These are phyloP conservation scores for Linnaemya tessellans DNA, from an alignment of 2,888 invertebrate species.

Conservation along the genomic window DNA sequence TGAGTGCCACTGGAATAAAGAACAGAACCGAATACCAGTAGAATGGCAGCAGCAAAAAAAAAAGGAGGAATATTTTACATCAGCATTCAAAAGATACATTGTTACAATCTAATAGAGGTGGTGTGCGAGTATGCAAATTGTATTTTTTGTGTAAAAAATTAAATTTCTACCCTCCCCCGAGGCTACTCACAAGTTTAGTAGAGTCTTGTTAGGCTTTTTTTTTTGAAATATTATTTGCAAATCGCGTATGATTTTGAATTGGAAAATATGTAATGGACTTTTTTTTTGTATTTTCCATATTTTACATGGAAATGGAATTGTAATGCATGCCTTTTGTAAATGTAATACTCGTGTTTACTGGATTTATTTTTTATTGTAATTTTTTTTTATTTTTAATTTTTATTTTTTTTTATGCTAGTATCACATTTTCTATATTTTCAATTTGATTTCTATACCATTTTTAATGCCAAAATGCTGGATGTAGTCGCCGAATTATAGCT, in stretches of 20 bases:
- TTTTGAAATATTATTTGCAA: slow-evolving; percentile 9
- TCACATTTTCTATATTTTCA: slow-evolving; percentile 3
- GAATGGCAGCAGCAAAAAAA: slow-evolving; percentile 40
- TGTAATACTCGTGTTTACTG: slow-evolving; percentile 67
- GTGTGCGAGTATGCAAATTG: slow-evolving; percentile 14
- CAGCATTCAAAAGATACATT: slow-evolving; percentile 30
- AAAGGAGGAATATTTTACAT: slow-evolving; percentile 52
- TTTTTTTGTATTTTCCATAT: slow-evolving; percentile 45
- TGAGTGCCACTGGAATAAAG: slow-evolving; percentile 64
- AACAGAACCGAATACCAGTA: slow-evolving; percentile 5
- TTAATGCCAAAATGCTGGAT: neutral
- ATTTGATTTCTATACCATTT: slow-evolving; percentile 17
- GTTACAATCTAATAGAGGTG: slow-evolving; percentile 20
- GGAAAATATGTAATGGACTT: slow-evolving; percentile 39
- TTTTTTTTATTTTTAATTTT: slow-evolving; percentile 11
- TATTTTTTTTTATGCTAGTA: slow-evolving; percentile 7
- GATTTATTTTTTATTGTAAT: slow-evolving; percentile 2
- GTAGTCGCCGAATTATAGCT: neutral
- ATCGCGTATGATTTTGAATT: slow-evolving; percentile 59
- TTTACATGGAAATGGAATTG: slow-evolving; percentile 58
- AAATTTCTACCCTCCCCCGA: slow-evolving; percentile 15
- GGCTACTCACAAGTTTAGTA: slow-evolving; percentile 13
- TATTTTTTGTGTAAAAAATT: slow-evolving; percentile 1
- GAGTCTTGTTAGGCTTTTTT: slow-evolving; percentile 22
- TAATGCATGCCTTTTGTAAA: slow-evolving; percentile 70